phyloP scores from a whole-genome alignment of 2,888 invertebrate species.

The Eupithecia pulchellata region DNA sequence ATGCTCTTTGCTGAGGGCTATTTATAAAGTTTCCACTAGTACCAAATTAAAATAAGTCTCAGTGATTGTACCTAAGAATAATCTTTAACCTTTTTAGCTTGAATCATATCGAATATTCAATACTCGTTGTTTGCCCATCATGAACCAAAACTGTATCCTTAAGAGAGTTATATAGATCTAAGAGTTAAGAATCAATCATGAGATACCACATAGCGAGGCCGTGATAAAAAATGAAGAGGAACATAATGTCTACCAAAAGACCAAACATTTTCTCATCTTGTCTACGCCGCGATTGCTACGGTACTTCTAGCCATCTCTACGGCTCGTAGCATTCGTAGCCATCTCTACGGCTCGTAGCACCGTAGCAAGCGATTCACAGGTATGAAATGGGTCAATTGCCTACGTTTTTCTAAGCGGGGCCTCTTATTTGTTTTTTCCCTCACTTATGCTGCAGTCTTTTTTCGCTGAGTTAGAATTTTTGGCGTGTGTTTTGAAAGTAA shows the following conservation, averaged over 20 bases:
- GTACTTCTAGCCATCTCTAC: conserved; percentile 31
- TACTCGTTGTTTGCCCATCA: no score
- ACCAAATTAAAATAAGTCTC: no score
- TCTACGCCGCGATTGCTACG: conserved; percentile 41
- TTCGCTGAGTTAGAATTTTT: conserved; percentile 19
- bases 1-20: no score
- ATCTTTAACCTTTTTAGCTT: background rate
- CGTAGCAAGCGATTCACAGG: conserved; percentile 33
- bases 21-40: no score
- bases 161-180: no score
- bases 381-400: conserved; percentile 48
- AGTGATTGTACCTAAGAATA: background rate
- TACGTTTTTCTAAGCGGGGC: conserved; percentile 44
- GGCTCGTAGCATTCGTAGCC: conserved; percentile 24
- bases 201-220: no score
- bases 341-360: conserved; percentile 32
- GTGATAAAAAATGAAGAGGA: no score
- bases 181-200: no score
- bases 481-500: conserved; percentile 20
- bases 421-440: conserved; percentile 38
- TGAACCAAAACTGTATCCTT: no score
- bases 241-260: no score
- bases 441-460: conserved; percentile 34
- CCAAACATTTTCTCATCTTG: conserved; percentile 11
- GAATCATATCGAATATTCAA: no score